Conservation (phyloP, 2,113 vertebrate species). For the Lates calcarifer region DNA sequence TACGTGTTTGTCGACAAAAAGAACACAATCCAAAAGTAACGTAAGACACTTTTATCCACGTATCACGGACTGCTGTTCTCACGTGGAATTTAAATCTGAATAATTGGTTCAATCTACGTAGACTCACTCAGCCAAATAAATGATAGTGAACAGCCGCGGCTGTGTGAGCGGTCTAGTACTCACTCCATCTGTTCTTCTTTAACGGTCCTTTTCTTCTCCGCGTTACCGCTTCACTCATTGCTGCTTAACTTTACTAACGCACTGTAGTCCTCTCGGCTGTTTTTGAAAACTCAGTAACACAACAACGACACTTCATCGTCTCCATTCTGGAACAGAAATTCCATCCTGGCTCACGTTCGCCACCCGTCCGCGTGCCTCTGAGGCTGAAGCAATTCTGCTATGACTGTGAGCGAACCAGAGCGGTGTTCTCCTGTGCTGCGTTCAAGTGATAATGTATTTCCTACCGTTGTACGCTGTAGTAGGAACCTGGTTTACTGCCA, state of each 20-base stretch:
- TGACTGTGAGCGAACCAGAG: too few relatives aligned
- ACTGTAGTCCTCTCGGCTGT: background rate
- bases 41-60: too few relatives aligned
- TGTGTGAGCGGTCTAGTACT: slow-evolving; percentile 39
- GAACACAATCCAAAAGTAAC: too few relatives aligned
- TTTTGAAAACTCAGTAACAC: background rate
- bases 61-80: too few relatives aligned
- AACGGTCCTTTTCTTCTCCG: slow-evolving; percentile 8
- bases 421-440: slow-evolving; percentile 26
- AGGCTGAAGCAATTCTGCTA: background rate
- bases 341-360: slow-evolving; percentile 11
- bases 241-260: slow-evolving; percentile 8
- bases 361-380: background rate
- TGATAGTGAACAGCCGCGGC: background rate
- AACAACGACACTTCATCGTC: background rate
- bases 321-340: slow-evolving; percentile 33
- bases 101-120: background rate
- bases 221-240: slow-evolving; percentile 63
- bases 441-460: background rate
- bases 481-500: background rate
- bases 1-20: background rate
- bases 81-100: too few relatives aligned
- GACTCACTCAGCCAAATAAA: background rate
- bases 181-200: slow-evolving; percentile 73
- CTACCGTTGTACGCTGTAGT: background rate